A percentile compares a stretch with the other conserved stretches of the same genome.
Evolutionary conservation across 1,140 invertebrate species (phyloP).

Genomic region (Orchestia grillus): DNA sequence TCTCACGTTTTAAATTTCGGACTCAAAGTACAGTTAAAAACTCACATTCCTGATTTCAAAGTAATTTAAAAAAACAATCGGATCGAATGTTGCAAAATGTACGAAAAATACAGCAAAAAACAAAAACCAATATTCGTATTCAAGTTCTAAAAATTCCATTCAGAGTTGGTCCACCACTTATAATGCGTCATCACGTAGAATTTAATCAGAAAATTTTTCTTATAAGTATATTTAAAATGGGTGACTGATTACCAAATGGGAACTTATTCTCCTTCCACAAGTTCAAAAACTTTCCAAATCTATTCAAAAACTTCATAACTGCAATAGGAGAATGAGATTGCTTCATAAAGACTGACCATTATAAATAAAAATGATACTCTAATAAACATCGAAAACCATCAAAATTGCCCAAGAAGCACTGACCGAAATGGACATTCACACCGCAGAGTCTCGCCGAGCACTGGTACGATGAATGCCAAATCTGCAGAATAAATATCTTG

Average conservation of each 20-base stretch:
- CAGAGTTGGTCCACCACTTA: too few relatives aligned
- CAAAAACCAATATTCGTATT: neutral
- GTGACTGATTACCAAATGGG: too few relatives aligned
- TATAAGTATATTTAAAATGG: too few relatives aligned
- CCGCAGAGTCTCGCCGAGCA: neutral
- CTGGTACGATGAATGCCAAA: neutral
- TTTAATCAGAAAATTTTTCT: too few relatives aligned
- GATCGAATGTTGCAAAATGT: neutral
- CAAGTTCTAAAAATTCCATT: too few relatives aligned
- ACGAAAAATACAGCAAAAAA: neutral
- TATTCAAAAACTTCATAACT: too few relatives aligned
- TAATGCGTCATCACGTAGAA: too few relatives aligned
- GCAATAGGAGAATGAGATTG: too few relatives aligned
- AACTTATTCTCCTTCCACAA: neutral
- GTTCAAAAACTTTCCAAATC: neutral
- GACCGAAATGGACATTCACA: neutral
- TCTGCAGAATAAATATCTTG: neutral
- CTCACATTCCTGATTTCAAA: neutral
- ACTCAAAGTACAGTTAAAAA: neutral
- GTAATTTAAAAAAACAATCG: neutral
- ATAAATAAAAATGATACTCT: neutral
- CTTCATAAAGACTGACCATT: neutral
- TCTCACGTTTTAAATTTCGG: too few relatives aligned
- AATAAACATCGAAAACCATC: neutral
- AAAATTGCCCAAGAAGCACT: neutral